These are phyloP conservation scores for Crossocerus cetratus DNA, from an alignment of 2,888 invertebrate genomes.

Conservation along the genomic window DNA sequence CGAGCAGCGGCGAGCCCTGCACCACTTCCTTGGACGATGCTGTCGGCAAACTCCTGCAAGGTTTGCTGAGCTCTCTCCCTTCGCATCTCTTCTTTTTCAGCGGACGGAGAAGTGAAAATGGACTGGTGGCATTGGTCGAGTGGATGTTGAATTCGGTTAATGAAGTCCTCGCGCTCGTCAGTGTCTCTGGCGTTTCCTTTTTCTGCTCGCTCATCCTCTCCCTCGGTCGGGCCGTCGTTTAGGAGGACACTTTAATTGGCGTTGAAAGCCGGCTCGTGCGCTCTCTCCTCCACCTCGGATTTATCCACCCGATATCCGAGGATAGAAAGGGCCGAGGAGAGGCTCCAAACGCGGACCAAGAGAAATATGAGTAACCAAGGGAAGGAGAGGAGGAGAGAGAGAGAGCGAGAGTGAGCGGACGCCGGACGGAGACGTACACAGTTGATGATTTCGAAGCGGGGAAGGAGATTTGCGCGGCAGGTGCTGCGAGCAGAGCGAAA, in stretches of 20 bases:
- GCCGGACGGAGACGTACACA: too few relatives aligned
- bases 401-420: too few relatives aligned
- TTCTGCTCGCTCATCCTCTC: slow-evolving; percentile 7
- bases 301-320: slow-evolving; percentile 57
- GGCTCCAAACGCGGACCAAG: slow-evolving; percentile 6
- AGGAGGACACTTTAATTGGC: slow-evolving; percentile 72
- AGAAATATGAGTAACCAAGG: slow-evolving; percentile 22
- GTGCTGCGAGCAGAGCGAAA: slow-evolving; percentile 75
- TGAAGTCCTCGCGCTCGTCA: not conserved
- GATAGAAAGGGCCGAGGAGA: slow-evolving; percentile 20
- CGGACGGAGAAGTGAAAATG: not conserved
- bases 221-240: slow-evolving; percentile 54
- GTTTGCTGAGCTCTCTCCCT: slow-evolving; percentile 53
- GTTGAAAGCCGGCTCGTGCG: slow-evolving; percentile 64
- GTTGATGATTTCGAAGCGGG: slow-evolving; percentile 40
- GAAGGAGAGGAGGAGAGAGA: slow-evolving; percentile 15
- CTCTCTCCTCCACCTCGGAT: slow-evolving; percentile 55
- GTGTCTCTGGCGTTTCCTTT: slow-evolving; percentile 2
- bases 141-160: not conserved
- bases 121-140: too few relatives aligned
- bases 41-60: slow-evolving; percentile 74
- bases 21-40: slow-evolving; percentile 70
- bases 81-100: not conserved
- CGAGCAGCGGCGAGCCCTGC: slow-evolving; percentile 54
- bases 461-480: slow-evolving; percentile 65